phyloP scores from a whole-genome alignment of 1,140 invertebrate species.

The Wasmannia auropunctata region DNA sequence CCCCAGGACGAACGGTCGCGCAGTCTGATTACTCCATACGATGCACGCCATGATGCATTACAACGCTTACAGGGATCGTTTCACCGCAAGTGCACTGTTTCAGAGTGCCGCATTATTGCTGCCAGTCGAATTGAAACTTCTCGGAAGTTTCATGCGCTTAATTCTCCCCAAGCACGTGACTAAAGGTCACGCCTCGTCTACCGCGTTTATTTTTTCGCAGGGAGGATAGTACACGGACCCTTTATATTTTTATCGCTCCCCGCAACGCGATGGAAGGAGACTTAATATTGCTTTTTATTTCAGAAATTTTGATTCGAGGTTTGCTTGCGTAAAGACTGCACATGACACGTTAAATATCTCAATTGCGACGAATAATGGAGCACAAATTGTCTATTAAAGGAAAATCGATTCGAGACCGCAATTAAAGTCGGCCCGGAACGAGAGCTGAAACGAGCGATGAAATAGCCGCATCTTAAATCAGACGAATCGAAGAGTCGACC shows the following conservation, averaged over 20 bases:
- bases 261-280: not conserved
- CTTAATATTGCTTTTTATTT: not conserved
- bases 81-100: conserved; percentile 35
- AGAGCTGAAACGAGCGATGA: not conserved
- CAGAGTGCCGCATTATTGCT: conserved; percentile 14
- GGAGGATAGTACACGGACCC: not conserved
- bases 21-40: conserved; percentile 28
- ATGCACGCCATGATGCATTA: conserved; percentile 47
- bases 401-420: not conserved
- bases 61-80: conserved; percentile 37
- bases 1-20: not conserved
- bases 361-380: not conserved
- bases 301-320: not conserved
- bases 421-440: not conserved
- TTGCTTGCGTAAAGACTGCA: not conserved
- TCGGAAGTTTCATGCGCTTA: conserved; percentile 56
- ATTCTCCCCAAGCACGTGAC: conserved; percentile 32
- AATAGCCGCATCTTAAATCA: conserved; percentile 19
- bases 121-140: conserved; percentile 50
- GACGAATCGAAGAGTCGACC: not conserved
- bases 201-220: not conserved
- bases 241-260: not conserved
- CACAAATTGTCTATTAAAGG: not conserved
- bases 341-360: not conserved
- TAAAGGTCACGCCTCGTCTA: conserved; percentile 22